These are phyloP conservation scores for Neoarius graeffei DNA, from an alignment of 2,113 vertebrate genomes.

Conservation along the genomic window DNA sequence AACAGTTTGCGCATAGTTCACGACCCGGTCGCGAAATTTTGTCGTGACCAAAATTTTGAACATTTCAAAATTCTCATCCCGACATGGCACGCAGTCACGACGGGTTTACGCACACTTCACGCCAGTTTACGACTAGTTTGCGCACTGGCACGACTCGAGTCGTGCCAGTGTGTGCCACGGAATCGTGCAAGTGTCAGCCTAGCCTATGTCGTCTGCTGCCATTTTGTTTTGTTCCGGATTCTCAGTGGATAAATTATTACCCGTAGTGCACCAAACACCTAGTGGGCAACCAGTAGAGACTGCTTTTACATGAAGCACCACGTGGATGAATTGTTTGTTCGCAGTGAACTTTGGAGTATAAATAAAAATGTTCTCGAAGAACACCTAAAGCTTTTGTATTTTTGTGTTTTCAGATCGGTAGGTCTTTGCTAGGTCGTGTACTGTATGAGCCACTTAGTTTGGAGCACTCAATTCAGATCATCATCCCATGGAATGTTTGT, in stretches of 20 bases:
- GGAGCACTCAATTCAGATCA: not conserved
- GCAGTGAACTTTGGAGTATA: not conserved
- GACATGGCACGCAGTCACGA: no score
- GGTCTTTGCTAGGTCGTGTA: not conserved
- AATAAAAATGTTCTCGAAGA: not conserved
- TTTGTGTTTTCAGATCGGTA: not conserved
- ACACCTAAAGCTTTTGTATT: not conserved
- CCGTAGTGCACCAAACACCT: not conserved
- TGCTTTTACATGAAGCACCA: not conserved
- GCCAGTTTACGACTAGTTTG: no score
- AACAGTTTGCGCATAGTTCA: no score
- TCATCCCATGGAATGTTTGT: not conserved
- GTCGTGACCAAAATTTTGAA: no score
- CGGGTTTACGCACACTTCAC: no score
- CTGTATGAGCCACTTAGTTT: not conserved
- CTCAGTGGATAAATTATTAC: not conserved
- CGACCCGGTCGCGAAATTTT: no score
- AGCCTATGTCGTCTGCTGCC: not conserved
- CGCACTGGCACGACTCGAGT: no score
- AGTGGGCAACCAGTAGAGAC: not conserved
- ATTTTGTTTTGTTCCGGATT: not conserved
- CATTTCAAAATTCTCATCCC: no score
- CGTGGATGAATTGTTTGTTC: not conserved
- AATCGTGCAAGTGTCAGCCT: no score
- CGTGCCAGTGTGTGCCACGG: no score